A percentile compares a stretch with the other conserved stretches of the same genome.
Evolutionary conservation across 2,797 vertebrate species (phyloP).

Genomic region (Phrynocephalus forsythii): DNA sequence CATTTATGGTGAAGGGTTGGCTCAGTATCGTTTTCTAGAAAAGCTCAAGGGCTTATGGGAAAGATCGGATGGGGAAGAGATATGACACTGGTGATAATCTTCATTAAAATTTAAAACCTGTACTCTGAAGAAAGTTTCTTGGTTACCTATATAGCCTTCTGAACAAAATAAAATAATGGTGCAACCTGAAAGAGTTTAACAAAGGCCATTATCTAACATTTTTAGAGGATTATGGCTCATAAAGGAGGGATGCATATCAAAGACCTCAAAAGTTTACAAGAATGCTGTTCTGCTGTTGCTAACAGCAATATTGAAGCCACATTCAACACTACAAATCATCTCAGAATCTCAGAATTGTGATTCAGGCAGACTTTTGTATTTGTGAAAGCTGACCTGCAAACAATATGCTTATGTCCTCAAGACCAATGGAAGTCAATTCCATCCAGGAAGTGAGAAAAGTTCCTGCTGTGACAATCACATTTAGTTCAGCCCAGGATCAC

Average conservation of each 20-base stretch:
- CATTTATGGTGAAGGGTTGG: not conserved
- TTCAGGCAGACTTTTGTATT: no score
- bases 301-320: no score
- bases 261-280: not conserved
- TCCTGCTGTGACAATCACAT: no score
- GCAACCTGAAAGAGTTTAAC: not conserved
- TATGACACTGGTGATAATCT: not conserved
- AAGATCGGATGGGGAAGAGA: not conserved
- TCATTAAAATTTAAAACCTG: not conserved
- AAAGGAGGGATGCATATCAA: not conserved
- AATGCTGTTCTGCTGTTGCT: not conserved
- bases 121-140: not conserved
- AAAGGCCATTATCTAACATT: no score
- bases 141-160: not conserved
- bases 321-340: no score
- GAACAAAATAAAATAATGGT: not conserved
- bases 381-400: no score
- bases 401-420: no score
- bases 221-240: not conserved
- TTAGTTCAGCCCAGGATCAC: no score
- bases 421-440: no score
- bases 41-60: rapidly evolving
- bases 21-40: not conserved
- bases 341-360: no score
- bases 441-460: no score